Evolutionary conservation across 2,797 vertebrate genomes (phyloP), one percentile per base, ranked within the genome.

Genomic region (Poecilia picta): DNA sequence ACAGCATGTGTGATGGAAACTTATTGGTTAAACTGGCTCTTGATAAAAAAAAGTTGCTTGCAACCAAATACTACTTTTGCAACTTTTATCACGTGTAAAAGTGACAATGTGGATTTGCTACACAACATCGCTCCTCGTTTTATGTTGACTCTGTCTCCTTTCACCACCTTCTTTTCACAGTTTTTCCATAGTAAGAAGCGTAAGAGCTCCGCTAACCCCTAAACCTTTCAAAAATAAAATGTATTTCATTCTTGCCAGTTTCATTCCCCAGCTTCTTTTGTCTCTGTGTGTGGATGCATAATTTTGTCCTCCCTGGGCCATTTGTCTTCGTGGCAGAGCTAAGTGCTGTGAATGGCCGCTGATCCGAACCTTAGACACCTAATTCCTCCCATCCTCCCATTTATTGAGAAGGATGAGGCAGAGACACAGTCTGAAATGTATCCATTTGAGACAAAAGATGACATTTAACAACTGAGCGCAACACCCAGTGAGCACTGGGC

Each of bases 261-360:
- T 71, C 31, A 25, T 18, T 51, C 46, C 71, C 13, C 23, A 4
- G 20, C n/a, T 73, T 6, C 11, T 25, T 23, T 15, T 51, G 11
- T 4, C 41, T 72, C 47, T 74, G 53, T 59, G 4, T 47, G 11
- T 39, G n/a, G 47, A 74, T 39, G 36, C 74, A 70, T 73, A 72
- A 77, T 79, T 78, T 73, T 33, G 46, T 41, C 57, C 76, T 74
- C 41, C 55, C 36, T 33, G 8, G 39, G 66, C 78, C 57, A 80
- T 85, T 82, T 64, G 76, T 86, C 79, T 91, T 72, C 12, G 31
- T 81, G 73, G 73, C 33, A 55, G 64, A 77, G 45, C 36, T 75
- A 59, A 87, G 73, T 73, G 45, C 81, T 72, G 57, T 79, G 59
- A 83, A 81, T 62, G 77, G 74, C 85, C 81, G 64, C 75, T 36